These are phyloP conservation scores for Anas platyrhynchos DNA, from an alignment of 2,113 vertebrate genomes.

Conservation along the genomic window DNA sequence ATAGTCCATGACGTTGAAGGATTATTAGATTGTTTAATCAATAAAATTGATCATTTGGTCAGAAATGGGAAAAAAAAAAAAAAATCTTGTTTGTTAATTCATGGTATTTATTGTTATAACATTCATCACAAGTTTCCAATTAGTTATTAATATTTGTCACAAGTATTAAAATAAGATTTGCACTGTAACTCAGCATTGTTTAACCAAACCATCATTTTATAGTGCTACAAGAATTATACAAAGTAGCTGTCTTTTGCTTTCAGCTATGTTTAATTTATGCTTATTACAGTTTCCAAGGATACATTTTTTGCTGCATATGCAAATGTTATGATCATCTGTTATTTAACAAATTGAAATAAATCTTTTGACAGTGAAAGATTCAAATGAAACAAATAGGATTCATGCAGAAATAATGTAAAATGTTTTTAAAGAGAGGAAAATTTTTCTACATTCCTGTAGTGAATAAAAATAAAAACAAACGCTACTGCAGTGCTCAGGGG, in stretches of 20 bases:
- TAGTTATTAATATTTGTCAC: slow-evolving; percentile 30
- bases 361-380: not conserved
- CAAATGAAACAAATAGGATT: not conserved
- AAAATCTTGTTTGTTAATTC: not conserved
- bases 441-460: not conserved
- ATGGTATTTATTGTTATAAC: not conserved
- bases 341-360: slow-evolving; percentile 33
- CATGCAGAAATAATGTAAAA: not conserved
- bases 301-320: not conserved
- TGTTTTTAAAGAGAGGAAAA: not conserved
- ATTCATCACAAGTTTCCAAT: slow-evolving; percentile 29
- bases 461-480: not conserved
- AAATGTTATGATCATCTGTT: slow-evolving; percentile 1
- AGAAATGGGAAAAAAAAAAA: not conserved
- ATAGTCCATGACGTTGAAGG: not conserved
- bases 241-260: slow-evolving; percentile 27
- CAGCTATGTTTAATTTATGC: not conserved
- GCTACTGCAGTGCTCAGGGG: not conserved
- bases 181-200: slow-evolving; percentile 33
- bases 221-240: slow-evolving; percentile 3
- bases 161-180: not conserved
- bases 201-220: slow-evolving; percentile 26
- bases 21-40: slow-evolving; percentile 45
- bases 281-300: slow-evolving; percentile 19
- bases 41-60: not conserved